Percentiles rank a stretch among this genome's conserved stretches.
Evolutionary conservation across 2,113 vertebrate species (phyloP).

Genomic region (Plecturocebus donacophilus): DNA sequence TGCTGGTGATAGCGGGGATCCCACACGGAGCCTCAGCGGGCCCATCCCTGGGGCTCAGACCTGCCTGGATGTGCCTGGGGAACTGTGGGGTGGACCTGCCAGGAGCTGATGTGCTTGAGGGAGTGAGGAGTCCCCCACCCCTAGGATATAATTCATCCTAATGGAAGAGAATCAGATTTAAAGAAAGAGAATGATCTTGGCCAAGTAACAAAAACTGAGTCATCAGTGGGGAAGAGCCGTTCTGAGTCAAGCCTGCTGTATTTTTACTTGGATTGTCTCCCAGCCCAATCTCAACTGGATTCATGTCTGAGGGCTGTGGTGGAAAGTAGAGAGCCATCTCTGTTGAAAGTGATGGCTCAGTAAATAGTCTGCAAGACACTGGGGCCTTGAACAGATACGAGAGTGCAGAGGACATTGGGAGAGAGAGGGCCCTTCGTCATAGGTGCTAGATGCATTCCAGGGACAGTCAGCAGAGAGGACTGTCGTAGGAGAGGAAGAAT

Average conservation of each 20-base stretch:
- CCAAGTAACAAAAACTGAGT: not conserved
- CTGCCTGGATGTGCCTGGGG: rapidly evolving
- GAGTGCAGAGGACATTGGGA: rapidly evolving
- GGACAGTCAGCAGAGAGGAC: not conserved
- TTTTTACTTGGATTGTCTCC: not conserved
- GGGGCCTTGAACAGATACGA: not conserved
- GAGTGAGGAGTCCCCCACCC: not conserved
- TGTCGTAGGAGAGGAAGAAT: too few species aligned
- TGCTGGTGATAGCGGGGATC: not conserved
- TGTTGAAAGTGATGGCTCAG: not conserved
- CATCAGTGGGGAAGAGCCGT: not conserved
- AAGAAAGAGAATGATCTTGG: not conserved
- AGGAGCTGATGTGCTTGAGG: not conserved
- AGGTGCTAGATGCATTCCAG: rapidly evolving
- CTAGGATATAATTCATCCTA: not conserved
- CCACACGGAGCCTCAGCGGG: too few species aligned
- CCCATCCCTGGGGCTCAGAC: rapidly evolving
- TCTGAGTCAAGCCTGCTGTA: not conserved
- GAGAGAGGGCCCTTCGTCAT: not conserved
- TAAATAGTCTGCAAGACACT: not conserved
- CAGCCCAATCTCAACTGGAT: not conserved
- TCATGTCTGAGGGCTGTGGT: not conserved
- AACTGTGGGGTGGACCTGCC: not conserved
- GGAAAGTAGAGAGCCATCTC: not conserved
- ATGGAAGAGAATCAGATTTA: not conserved